Base-by-base conservation (phyloP, 2,797 vertebrate species). In the Hydrophis major region DNA sequence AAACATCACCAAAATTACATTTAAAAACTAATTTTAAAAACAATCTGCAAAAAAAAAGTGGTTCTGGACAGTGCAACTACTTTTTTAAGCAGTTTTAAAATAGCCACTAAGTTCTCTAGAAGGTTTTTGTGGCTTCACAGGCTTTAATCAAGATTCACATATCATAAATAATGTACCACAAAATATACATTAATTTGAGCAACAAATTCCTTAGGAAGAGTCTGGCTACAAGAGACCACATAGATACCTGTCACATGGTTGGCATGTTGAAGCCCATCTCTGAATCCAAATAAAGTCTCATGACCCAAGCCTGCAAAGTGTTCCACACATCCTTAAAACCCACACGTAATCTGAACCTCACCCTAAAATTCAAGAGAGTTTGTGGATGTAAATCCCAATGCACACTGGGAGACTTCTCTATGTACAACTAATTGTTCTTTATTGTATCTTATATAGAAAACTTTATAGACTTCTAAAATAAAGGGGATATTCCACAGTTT, bases 1-100 rank as follows among this genome's bases (percentile, higher is more conserved):
- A 97, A 98, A 98, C 98, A 97, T 97, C 98, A 97, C 96, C 94
- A 97, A 97, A 97, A 97, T 98, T 96, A 98, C 97, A 97, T 97
- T 97, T 97, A 97, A 97, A 98, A 98, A 97, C 97, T 97, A 97
- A 97, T 97, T 95, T 94, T 78, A 7, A 6, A 18, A n/a, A 97
- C 97, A 97, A 97, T 96, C 97, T 97, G 97, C 95, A 94, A 97
- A 97, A 88, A 89, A 88, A 89, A 91, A 97, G 98, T 97, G 97
- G 97, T 98, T 98, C 94, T 97, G 97, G 98, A 96, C 97, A 97
- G 97, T 97, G 97, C 97, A 96, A 95, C 97, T 96, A 97, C 95
- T 90, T 96, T 53, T 50, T 94, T 96, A 96, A 96, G 97, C 96
- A 97, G 97, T 97, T 97, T 96, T 97, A 96, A 91, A 97, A 97